Evolutionary conservation across 2,797 vertebrate genomes (phyloP).

Genomic region (Acridotheres tristis): DNA sequence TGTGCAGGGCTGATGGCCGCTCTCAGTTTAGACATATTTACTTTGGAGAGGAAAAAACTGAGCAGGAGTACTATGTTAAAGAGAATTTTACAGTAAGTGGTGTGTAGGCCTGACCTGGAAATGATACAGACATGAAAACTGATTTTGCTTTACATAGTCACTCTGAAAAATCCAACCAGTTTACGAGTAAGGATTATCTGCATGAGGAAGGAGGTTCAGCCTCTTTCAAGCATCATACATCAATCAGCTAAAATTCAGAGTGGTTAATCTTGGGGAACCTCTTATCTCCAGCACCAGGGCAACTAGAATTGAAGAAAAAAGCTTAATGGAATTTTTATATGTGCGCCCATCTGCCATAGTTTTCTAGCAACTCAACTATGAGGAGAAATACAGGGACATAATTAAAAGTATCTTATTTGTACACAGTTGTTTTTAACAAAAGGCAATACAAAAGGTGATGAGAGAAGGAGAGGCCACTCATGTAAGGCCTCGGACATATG

Average conservation of each 20-base stretch:
- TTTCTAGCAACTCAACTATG: not conserved
- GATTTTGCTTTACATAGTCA: not conserved
- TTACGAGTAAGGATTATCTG: slow-evolving; percentile 22
- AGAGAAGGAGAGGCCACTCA: not conserved
- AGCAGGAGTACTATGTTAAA: not conserved
- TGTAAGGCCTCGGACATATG: not conserved
- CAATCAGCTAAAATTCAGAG: slow-evolving; percentile 43
- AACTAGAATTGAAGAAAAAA: not conserved
- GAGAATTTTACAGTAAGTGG: not conserved
- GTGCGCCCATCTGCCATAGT: not conserved
- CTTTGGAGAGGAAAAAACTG: not conserved
- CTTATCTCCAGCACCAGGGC: slow-evolving; percentile 15
- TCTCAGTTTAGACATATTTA: not conserved
- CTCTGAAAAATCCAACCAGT: not conserved
- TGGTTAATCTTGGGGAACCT: slow-evolving; percentile 26
- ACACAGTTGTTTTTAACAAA: not conserved
- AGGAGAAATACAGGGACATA: not conserved
- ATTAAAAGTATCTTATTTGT: not conserved
- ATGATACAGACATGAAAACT: not conserved
- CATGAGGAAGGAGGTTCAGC: not conserved
- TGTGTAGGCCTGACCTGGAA: not conserved
- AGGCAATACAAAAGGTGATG: not conserved
- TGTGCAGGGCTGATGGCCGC: not conserved
- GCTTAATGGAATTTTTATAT: slow-evolving; percentile 9
- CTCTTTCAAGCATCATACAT: slow-evolving; percentile 8